A percentile compares a stretch with the other conserved stretches of the same genome.
Evolutionary conservation across 2,888 invertebrate genomes (phyloP).

Genomic region (Cataglyphis altisquamis): DNA sequence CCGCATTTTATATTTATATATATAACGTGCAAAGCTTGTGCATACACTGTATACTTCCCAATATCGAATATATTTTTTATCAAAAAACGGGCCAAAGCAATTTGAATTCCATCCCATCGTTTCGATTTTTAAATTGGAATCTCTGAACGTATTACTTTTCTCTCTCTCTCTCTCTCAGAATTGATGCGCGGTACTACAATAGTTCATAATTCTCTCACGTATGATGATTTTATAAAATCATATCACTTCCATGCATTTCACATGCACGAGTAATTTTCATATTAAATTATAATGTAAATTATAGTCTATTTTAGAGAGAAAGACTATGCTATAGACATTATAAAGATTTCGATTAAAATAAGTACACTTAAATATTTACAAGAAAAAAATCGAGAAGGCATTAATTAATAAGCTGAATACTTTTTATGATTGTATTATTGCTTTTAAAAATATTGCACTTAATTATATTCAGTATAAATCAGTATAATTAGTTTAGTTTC

Average conservation of each 20-base stretch:
- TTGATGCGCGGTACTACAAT: conserved; percentile 47
- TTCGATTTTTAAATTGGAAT: conserved; percentile 55
- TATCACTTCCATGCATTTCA: conserved; percentile 27
- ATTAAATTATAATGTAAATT: background rate
- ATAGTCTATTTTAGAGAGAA: background rate
- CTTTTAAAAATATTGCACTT: background rate
- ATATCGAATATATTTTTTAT: conserved; percentile 53
- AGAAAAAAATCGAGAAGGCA: background rate
- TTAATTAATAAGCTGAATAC: background rate
- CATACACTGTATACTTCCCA: conserved; percentile 1
- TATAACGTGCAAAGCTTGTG: background rate
- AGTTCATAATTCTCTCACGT: conserved; percentile 42
- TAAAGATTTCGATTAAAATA: background rate
- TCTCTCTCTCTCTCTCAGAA: conserved; percentile 12
- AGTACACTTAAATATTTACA: background rate
- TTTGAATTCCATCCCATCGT: conserved; percentile 51
- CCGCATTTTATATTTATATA: conserved; percentile 8
- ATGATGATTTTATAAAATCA: conserved; percentile 50
- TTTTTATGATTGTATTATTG: background rate
- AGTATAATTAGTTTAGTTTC: background rate
- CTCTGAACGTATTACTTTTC: conserved; percentile 48
- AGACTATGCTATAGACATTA: too few relatives aligned
- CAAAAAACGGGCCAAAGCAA: conserved; percentile 35
- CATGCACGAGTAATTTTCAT: conserved; percentile 12
- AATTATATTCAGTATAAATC: background rate